Base-by-base conservation (phyloP, 2,888 invertebrate genomes). In the Thalpophila matura region DNA sequence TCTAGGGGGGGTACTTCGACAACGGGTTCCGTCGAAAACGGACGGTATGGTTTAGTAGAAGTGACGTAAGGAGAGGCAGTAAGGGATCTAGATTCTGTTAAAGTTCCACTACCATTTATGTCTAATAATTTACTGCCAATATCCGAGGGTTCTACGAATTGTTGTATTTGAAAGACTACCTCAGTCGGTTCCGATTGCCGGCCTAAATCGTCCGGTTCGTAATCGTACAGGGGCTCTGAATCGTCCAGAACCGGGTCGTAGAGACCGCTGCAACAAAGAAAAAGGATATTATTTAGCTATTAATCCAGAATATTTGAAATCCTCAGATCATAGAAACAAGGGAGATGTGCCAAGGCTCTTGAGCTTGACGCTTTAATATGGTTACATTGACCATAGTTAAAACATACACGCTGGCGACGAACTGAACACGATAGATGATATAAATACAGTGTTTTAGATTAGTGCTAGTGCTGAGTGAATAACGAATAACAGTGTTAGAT, bases 191-290 rank as follows among this genome's bases (percentile, higher is more conserved):
- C 88, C 77, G 88, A 91, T 85, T 84, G 88, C 75, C 81, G 91
- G 89, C 89, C 91, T 86, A 86, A 90, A 89, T 90, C 89, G 74
- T 87, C 89, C 89, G 85, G 89, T 79, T 91, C 90, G 86, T 86
- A 86, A 77, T 91, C 89, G 89, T 86, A 90, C 20, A 89, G 82
- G 68, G 88, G 87, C 83, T 93, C 92, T 79, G 83, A 86, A 64
- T 93, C 90, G 89, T 93, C 92, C 71, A 93, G 79, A 43, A 92
- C 91, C 74, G 91, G 91, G 81, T 93, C 92, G 91, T 93, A 92
- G 51, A 91, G 93, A 75, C 93, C 94, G 84, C 94, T 94, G 89
- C 0, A 83, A 87, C 68, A 82, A 81, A 53, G 14, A 55, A 42
- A 69, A 64, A 6, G 0, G 2, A 3, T 3, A 4, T 27, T 18